A percentile compares a stretch with the other conserved stretches of the same genome.
phyloP scores from a whole-genome alignment of 2,888 invertebrate genomes.

The Heliconius erato region DNA sequence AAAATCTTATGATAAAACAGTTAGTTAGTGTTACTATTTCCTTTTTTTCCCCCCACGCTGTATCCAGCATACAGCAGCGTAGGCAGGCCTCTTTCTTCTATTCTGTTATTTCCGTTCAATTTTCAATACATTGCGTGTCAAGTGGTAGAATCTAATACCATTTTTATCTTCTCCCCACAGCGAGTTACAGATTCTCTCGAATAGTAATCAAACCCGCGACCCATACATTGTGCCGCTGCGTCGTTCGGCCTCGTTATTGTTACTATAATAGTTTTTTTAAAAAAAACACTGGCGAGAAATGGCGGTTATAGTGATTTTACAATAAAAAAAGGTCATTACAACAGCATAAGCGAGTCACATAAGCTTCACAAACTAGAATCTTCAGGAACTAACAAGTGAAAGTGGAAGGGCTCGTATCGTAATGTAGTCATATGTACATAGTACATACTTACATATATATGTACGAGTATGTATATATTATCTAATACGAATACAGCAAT shows the following conservation, averaged over 20 bases:
- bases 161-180: too few species aligned
- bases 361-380: constrained; percentile 9
- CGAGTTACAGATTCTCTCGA: too few species aligned
- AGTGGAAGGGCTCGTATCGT: constrained; percentile 21
- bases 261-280: too few species aligned
- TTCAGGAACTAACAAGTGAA: constrained; percentile 20
- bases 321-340: background rate
- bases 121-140: too few species aligned
- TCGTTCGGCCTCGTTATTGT: too few species aligned
- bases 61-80: background rate
- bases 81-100: background rate
- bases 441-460: background rate
- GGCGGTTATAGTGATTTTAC: background rate
- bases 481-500: constrained; percentile 15
- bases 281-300: too few species aligned
- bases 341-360: background rate
- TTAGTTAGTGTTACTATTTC: too few species aligned
- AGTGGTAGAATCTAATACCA: too few species aligned
- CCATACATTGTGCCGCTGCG: too few species aligned
- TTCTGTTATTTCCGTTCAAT: too few species aligned
- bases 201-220: too few species aligned
- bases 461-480: background rate
- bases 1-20: too few species aligned
- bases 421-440: background rate
- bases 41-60: background rate